phyloP scores from a whole-genome alignment of 2,113 vertebrate genomes.

The Gnathonemus echidnorhynchus region DNA sequence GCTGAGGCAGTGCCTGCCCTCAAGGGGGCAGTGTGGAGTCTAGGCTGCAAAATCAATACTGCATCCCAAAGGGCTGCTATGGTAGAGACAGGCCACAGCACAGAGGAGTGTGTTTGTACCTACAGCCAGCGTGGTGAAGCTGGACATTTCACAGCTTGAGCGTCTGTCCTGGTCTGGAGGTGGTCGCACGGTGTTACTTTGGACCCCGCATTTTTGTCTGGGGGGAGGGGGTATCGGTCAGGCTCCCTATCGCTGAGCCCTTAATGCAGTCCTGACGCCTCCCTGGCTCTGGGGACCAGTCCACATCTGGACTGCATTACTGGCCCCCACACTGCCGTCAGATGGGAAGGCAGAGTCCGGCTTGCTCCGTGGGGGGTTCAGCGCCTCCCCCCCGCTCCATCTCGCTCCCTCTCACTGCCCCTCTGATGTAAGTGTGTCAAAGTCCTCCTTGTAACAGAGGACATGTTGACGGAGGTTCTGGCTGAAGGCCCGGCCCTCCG shows the following conservation, averaged over 20 bases:
- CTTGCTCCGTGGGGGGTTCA: neutral
- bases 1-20: neutral
- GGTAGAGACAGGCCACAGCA: neutral
- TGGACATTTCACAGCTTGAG: neutral
- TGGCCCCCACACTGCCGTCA: constrained; percentile 34
- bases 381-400: neutral
- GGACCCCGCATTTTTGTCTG: constrained; percentile 15
- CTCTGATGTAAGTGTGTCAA: neutral
- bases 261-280: constrained; percentile 65
- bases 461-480: neutral
- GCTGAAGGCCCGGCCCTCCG: neutral
- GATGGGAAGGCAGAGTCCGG: constrained; percentile 33
- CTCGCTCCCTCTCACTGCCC: constrained; percentile 12
- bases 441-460: neutral
- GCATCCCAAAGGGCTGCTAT: neutral
- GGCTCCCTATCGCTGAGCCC: constrained; percentile 52
- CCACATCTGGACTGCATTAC: constrained; percentile 66
- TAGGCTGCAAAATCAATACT: neutral
- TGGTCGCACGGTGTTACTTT: neutral
- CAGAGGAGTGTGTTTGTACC: neutral
- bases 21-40: neutral
- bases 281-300: constrained; percentile 57
- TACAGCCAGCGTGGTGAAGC: neutral
- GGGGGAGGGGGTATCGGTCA: constrained; percentile 22
- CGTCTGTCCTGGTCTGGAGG: neutral